Conservation (phyloP, 1,140 invertebrate species). For the Nasonia longicornis region DNA sequence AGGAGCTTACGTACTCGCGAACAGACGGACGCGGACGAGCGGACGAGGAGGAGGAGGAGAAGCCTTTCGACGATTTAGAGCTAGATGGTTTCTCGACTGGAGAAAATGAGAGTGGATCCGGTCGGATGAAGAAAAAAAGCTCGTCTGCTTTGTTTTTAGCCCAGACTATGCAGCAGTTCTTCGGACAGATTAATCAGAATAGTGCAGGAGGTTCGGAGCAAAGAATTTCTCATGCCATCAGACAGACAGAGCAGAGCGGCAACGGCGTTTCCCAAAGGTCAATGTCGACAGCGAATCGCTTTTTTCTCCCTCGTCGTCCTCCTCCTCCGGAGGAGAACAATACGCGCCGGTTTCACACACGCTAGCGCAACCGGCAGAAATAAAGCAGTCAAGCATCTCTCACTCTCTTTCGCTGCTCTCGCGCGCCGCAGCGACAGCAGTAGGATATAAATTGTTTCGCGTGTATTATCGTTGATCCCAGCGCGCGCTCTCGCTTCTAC, state of each 20-base stretch:
- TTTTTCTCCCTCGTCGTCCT: neutral
- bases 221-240: neutral
- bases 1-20: neutral
- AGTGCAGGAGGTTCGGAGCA: neutral
- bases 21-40: neutral
- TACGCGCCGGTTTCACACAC: neutral
- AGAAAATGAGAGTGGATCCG: no score
- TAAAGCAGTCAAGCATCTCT: constrained; percentile 60
- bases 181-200: no score
- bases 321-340: neutral
- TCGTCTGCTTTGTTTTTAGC: no score
- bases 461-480: neutral
- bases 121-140: no score
- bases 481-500: neutral
- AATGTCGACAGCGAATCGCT: constrained; percentile 20
- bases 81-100: constrained; percentile 12
- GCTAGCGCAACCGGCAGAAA: constrained; percentile 56
- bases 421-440: neutral
- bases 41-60: neutral
- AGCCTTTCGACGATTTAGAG: constrained; percentile 27
- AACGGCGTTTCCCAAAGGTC: constrained; percentile 9
- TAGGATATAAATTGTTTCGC: constrained; percentile 19
- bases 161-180: no score
- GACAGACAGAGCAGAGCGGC: no score
- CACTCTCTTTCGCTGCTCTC: no score